Evolutionary conservation across 2,113 vertebrate genomes (phyloP).

Genomic region (Psophia crepitans): DNA sequence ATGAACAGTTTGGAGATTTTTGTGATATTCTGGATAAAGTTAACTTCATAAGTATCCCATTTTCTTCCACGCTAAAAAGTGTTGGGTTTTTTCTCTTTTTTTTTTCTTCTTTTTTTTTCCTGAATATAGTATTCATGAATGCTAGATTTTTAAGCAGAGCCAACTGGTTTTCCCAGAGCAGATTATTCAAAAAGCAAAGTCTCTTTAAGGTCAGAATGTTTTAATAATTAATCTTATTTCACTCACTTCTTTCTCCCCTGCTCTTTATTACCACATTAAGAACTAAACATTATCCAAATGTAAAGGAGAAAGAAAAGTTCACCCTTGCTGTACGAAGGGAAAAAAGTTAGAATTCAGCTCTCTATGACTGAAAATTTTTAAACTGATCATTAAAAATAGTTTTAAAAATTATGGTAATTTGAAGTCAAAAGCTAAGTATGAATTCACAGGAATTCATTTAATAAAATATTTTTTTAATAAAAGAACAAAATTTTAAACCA

Average conservation of each 20-base stretch:
- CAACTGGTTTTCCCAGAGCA: neutral
- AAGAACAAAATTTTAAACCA: neutral
- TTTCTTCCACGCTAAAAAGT: neutral
- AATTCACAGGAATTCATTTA: neutral
- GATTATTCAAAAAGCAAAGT: neutral
- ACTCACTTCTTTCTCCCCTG: neutral
- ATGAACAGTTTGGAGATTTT: neutral
- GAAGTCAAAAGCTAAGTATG: neutral
- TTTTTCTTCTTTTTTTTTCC: too few relatives aligned
- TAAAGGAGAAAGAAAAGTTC: neutral
- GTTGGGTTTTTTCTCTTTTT: accelerated
- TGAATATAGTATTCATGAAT: neutral
- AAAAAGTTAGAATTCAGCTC: neutral
- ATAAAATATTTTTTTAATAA: neutral
- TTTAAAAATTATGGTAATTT: neutral
- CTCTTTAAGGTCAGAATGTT: neutral
- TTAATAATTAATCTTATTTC: neutral
- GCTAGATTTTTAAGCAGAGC: neutral
- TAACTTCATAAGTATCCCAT: neutral
- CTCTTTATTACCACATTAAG: neutral
- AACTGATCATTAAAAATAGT: neutral
- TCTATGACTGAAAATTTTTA: neutral
- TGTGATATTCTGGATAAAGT: neutral
- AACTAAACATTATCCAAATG: neutral
- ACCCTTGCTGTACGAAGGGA: too few relatives aligned